Evolutionary conservation across 2,888 invertebrate genomes (phyloP), one percentile per base, ranked within the genome.

Genomic region (Sesia bembeciformis): DNA sequence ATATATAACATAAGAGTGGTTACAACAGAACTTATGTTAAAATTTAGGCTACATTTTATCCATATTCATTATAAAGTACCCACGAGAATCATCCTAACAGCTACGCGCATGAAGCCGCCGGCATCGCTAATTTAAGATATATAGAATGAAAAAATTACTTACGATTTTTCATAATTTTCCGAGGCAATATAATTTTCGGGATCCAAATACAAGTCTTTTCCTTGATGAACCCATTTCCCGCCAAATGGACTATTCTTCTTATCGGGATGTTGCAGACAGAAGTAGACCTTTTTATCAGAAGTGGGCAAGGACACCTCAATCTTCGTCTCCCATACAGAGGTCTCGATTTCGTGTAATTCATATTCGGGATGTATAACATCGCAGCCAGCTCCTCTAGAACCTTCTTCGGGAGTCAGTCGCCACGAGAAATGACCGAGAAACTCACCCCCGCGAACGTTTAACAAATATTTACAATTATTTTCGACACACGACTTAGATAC

Each of bases 191-290:
- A 75, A 49, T 62, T 67, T 60, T 62, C 66, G 3, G 78, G 79
- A 43, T 85, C 78, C 62, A 91, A 68, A 67, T 67, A 83, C 67
- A 90, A 62, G 50, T 82, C 70, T 42, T 66, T 66, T 43, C 91
- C 91, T 69, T 91, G 91, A 67, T 91, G 91, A 59, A 83, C 72
- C 91, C 91, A 91, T 57, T 69, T 71, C 4, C 80, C 81, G 54
- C 72, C 72, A 50, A 80, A 77, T 3, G 80, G 78, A 52, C 59
- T 66, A 59, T 68, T 78, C 57, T 69, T 74, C 61, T 61, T 65
- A 51, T 63, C 69, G 57, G 62, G 75, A 60, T 78, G 65, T 58
- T 65, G 78, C 58, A 78, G 69, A 74, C 81, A 90, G 68, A 82
- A 85, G 65, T 69, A 86, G 62, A 82, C 72, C 74, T 72, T 84